Evolutionary conservation across 2,797 vertebrate species (phyloP), one percentile per base, ranked within the genome.

Genomic region (Pterois miles): DNA sequence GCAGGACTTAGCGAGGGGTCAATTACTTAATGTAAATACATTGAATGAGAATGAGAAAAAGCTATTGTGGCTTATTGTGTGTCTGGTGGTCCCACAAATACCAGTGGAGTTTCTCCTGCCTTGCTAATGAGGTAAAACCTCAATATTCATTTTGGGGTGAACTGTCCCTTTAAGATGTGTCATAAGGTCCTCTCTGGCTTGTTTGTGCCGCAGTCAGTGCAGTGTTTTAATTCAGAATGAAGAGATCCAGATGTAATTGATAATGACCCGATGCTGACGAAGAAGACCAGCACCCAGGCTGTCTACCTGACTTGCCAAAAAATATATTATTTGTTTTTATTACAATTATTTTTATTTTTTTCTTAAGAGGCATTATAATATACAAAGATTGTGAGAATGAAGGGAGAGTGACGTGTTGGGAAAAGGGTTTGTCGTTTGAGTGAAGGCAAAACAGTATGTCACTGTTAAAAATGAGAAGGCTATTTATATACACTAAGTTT

Each of bases 401-500:
- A 78, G 91, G 91, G 73, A 90, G 74, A 73, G 64, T 83, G 89
- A 78, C 10, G 60, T 80, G 81, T 80, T 86, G 66, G 85, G 75
- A 16, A 33, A 69, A 63, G 62, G 69, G 76, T 70, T 82, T 84
- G 65, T 88, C 36, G 34, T 80, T 81, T 46, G 79, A 80, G 64
- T 82, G 29, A 75, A 72, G 78, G 70, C 78, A 73, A 70, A 81
- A 62, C 78, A 88, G 66, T 52, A 34, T 29, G 76, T 84, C 78
- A 29, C 60, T 56, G 73, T 89, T 87, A 52, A 27, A 80, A 78
- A 81, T 31, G 18, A 87, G 22, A 81, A 78, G 50, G 73, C 36
- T 93, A 92, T 94, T 93, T 93, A 92, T 93, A 87, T 63, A 76
- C 36, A 77, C 18, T 73, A 48, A 62, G 71, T 87, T 86, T 89